Base-by-base conservation (phyloP, 2,797 vertebrate genomes). In the Fringilla coelebs region DNA sequence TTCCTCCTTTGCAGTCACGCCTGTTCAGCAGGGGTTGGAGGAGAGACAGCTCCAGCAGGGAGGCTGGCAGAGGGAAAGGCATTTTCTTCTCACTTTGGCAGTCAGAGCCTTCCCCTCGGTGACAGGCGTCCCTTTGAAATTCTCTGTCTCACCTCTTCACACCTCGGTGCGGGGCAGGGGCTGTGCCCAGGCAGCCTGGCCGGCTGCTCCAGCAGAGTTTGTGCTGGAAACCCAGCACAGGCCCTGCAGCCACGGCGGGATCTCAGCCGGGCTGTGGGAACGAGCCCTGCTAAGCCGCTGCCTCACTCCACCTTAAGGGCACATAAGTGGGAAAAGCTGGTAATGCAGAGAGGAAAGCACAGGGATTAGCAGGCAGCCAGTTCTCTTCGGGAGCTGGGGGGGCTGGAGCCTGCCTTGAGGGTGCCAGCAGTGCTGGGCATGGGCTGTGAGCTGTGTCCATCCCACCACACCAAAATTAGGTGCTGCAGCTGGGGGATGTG, bases 341-440 rank as follows among this genome's bases (percentile, higher is more conserved):
- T 82, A 86, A 90, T 26, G 75, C 46, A 0, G 63, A 7, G n/a
- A 91, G 92, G 75, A 85, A 89, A 89, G 89, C 90, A 6, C 3
- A 4, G 88, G 94, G 94, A 96, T 95, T 82, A 95, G 84, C 93
- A 84, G 74, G 90, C 81, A 93, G 89, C 31, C 85, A 21, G 89
- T 24, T 90, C 7, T 1, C n/a, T 34, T 63, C 24, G 29, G 89
- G 89, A 71, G 87, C 67, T 57, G 58, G 49, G 28, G 58, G 54
- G 17, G 49, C 62, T 68, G 38, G 17, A 31, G 41, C 71, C 60
- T 31, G 46, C 88, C 67, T 6, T 1, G 17, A 12, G 73, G 68
- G 65, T 90, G 86, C 85, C 73, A 77, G 62, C 34, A 40, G 48
- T 7, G 60, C 89, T 57, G 60, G 66, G 26, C 80, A 90, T 3